Evolutionary conservation across 2,888 invertebrate genomes (phyloP).

Genomic region (Sisyra terminalis): DNA sequence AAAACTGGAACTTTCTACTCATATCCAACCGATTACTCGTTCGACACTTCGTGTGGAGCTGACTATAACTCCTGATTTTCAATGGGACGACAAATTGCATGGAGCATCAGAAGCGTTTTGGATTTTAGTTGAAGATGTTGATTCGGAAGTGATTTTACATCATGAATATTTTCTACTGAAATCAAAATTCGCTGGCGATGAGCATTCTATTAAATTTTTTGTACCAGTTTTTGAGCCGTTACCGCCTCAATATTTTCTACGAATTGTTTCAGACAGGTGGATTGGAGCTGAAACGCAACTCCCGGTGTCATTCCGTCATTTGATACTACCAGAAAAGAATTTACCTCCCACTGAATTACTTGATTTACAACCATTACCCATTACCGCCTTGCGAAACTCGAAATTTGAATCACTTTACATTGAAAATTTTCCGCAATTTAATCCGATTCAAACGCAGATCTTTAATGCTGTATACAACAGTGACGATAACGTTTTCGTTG

Average conservation of each 20-base stretch:
- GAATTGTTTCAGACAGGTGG: conserved; percentile 82
- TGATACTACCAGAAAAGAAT: conserved; percentile 96
- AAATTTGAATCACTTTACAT: conserved; percentile 74
- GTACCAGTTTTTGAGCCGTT: conserved; percentile 97
- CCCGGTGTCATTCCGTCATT: conserved; percentile 92
- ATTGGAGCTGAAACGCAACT: conserved; percentile 90
- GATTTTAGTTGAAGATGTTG: conserved; percentile 78
- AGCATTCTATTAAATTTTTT: conserved; percentile 93
- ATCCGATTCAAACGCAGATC: conserved; percentile 98
- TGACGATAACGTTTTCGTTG: conserved; percentile 95
- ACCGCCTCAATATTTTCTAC: conserved; percentile 93
- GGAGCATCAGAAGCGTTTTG: conserved; percentile 75
- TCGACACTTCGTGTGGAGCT: conserved; percentile 88
- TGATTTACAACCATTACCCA: conserved; percentile 91
- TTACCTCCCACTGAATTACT: conserved; percentile 93
- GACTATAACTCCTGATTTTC: conserved; percentile 96
- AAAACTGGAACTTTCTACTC: conserved; percentile 86
- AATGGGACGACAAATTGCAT: conserved; percentile 93
- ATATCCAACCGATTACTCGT: conserved; percentile 93
- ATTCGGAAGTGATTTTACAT: conserved; percentile 81
- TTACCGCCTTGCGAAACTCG: conserved; percentile 77
- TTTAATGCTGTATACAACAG: conserved; percentile 97
- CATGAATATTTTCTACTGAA: conserved; percentile 89
- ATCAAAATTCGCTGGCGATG: conserved; percentile 84
- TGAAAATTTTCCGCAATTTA: conserved; percentile 83